A percentile compares a stretch with the other conserved stretches of the same genome.
These are phyloP conservation scores for Coptodon bakossiorum DNA, from an alignment of 2,113 vertebrate genomes.

Conservation along the genomic window DNA sequence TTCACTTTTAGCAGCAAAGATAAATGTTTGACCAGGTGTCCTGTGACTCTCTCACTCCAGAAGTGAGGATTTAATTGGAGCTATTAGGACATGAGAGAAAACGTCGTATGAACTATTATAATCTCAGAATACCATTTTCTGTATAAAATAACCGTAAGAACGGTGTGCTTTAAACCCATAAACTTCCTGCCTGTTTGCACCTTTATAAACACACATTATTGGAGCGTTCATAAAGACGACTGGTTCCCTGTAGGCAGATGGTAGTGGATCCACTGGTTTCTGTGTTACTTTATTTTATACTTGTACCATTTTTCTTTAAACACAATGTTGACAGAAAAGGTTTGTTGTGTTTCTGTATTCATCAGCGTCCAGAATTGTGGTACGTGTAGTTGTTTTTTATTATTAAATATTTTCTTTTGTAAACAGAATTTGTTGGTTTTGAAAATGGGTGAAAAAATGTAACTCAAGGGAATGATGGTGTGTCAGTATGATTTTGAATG, in stretches of 20 bases:
- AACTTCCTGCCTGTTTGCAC: background rate
- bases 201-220: background rate
- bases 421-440: background rate
- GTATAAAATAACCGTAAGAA: background rate
- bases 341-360: background rate
- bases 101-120: background rate
- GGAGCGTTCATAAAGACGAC: background rate
- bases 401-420: background rate
- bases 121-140: background rate
- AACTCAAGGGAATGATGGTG: background rate
- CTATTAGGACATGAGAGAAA: rapidly evolving
- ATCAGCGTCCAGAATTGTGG: background rate
- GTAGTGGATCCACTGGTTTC: background rate
- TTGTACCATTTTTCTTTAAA: background rate
- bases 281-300: background rate
- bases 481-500: background rate
- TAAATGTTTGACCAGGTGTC: background rate
- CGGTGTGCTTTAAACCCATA: background rate
- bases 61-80: background rate
- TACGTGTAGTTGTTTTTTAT: background rate
- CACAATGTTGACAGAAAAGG: background rate
- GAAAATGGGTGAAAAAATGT: background rate
- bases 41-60: background rate
- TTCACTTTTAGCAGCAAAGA: background rate
- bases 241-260: background rate